Conservation (phyloP, 2,888 invertebrate species). For the Candidula unifasciata region DNA sequence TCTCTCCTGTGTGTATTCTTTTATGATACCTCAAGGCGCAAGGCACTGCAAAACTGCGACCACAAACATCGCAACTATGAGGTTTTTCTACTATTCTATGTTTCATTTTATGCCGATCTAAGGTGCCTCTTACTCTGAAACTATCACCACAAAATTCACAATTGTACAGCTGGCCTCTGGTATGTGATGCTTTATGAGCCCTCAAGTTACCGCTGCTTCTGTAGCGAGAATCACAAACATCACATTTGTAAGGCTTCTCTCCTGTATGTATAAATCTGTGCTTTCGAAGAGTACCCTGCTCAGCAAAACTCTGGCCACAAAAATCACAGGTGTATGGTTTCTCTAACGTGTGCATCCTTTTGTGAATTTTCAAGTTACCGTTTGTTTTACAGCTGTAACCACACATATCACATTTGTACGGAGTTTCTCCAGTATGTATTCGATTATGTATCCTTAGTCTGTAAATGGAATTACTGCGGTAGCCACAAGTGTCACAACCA, state of each 20-base stretch:
- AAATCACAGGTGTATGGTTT: slow-evolving; percentile 47
- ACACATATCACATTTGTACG: slow-evolving; percentile 43
- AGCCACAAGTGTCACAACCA: slow-evolving; percentile 34
- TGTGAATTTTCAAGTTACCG: slow-evolving; percentile 38
- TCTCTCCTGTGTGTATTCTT: background rate
- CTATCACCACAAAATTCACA: slow-evolving; percentile 49
- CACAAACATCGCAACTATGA: background rate
- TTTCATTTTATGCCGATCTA: background rate
- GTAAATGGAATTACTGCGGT: slow-evolving; percentile 11
- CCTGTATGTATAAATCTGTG: slow-evolving; percentile 13
- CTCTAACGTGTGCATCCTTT: slow-evolving; percentile 44
- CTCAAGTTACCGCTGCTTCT: background rate
- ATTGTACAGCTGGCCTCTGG: background rate
- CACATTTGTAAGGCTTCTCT: slow-evolving; percentile 12
- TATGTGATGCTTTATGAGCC: slow-evolving; percentile 7
- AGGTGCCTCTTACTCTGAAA: slow-evolving; percentile 28
- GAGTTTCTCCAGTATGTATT: slow-evolving; percentile 46
- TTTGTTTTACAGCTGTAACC: background rate
- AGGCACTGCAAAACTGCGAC: background rate
- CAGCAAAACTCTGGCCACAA: background rate
- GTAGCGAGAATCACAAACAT: background rate
- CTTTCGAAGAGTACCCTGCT: background rate
- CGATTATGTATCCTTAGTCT: slow-evolving; percentile 32
- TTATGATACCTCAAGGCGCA: background rate
- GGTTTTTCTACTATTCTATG: background rate